A percentile compares a stretch with the other conserved stretches of the same genome.
Evolutionary conservation across 2,888 invertebrate species (phyloP).

Genomic region (Ypsolopha scabrella): DNA sequence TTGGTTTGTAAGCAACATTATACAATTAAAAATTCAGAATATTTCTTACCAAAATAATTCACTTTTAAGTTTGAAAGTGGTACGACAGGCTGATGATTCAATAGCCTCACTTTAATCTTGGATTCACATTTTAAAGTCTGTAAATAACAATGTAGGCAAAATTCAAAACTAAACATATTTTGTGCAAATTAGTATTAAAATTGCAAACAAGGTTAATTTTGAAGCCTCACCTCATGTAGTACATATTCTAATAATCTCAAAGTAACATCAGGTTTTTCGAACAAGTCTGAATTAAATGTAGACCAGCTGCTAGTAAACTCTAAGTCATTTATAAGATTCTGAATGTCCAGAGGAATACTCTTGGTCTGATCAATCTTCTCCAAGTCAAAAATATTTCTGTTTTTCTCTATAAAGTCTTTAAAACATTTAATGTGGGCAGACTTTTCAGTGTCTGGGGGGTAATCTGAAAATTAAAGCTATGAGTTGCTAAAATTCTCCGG

Average conservation of each 20-base stretch:
- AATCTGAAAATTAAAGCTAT: constrained; percentile 24
- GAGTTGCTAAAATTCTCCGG: no score
- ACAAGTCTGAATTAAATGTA: constrained; percentile 74
- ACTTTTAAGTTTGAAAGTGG: constrained; percentile 78
- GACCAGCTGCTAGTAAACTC: constrained; percentile 73
- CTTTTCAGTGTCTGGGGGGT: constrained; percentile 33
- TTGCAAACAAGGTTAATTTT: neutral
- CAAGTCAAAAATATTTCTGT: constrained; percentile 56
- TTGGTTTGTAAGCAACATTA: no score
- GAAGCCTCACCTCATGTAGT: constrained; percentile 75
- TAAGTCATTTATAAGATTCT: constrained; percentile 63
- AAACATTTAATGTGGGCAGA: constrained; percentile 29
- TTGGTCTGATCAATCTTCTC: constrained; percentile 70
- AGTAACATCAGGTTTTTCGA: constrained; percentile 74
- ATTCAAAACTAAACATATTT: no score
- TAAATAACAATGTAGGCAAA: constrained; percentile 14
- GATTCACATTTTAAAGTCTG: constrained; percentile 55
- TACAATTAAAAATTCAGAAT: no score
- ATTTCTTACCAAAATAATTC: constrained; percentile 75
- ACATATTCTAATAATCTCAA: constrained; percentile 81
- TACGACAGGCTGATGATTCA: constrained; percentile 74
- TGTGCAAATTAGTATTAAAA: no score
- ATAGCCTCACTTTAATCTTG: constrained; percentile 48
- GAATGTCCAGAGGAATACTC: constrained; percentile 71
- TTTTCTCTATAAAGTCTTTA: constrained; percentile 39